Evolutionary conservation across 2,888 invertebrate genomes (phyloP).

Genomic region (Oscheius sp.): DNA sequence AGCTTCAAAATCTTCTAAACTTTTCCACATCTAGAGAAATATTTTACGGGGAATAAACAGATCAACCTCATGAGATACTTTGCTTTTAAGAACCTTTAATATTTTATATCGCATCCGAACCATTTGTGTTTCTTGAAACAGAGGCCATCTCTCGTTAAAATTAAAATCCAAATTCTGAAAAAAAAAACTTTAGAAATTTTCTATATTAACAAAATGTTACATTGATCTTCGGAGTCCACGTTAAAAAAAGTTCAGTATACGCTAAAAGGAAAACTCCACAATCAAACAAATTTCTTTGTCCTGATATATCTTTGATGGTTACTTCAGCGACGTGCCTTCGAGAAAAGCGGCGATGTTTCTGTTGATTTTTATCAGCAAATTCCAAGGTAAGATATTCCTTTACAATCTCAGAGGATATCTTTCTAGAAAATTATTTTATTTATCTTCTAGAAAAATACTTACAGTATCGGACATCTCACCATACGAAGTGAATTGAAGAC

Average conservation of each 20-base stretch:
- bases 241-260: slow-evolving; percentile 11
- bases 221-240: neutral
- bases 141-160: slow-evolving; percentile 7
- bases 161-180: slow-evolving; percentile 7
- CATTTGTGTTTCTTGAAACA: slow-evolving; percentile 1
- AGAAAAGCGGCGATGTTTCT: neutral
- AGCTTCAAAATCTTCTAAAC: neutral
- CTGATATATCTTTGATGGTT: neutral
- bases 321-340: neutral
- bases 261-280: slow-evolving; percentile 19
- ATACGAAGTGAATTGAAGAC: slow-evolving; percentile 18
- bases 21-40: neutral
- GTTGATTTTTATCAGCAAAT: slow-evolving; percentile 9
- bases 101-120: slow-evolving; percentile 8
- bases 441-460: neutral
- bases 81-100: neutral
- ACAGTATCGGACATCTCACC: neutral
- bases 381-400: slow-evolving; percentile 1
- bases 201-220: too few species aligned
- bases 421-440: neutral
- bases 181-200: neutral
- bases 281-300: slow-evolving; percentile 17
- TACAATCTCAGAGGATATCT: neutral
- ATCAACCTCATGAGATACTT: neutral
- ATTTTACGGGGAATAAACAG: neutral